Evolutionary conservation across 2,888 invertebrate genomes (phyloP), one percentile per base, ranked within the genome.

Genomic region (Polydrusus cervinus): DNA sequence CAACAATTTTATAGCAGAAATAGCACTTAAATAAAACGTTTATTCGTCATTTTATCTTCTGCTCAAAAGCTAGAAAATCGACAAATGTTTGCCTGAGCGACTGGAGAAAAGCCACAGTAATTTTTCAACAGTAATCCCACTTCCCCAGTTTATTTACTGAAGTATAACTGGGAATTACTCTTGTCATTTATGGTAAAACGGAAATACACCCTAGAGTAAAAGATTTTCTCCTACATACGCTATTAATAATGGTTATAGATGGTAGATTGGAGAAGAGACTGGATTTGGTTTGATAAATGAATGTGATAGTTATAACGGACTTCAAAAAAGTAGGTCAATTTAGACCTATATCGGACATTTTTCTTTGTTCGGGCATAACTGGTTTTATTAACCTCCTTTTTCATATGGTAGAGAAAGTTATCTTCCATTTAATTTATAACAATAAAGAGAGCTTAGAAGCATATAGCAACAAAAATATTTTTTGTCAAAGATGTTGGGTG

Each of bases 91-190:
- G 40, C 34, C 38, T 62, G 75, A 68, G 55, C 47, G 53, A 61
- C 68, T 64, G 64, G 16, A 72, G 60, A 70, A 74, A 80, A 80
- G 79, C 80, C 80, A 80, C 69, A 64, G 81, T 79, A 81, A 84
- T 84, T 84, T 84, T 84, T 84, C 83, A 83, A 78, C 77, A 34
- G 80, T 84, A 84, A 84, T 83, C 84, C 84, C 71, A 72, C 81
- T 78, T 81, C 80, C 81, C 81, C 78, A 79, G 82, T 83, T 83
- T 84, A 83, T 84, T 83, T 84, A 83, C 80, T 82, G 80, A 78
- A 79, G 82, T 80, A 81, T 82, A 82, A 81, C 80, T 79, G 80
- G 81, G 78, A 74, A 81, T 82, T 82, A 82, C 75, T 67, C 76
- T 77, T 81, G 81, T 81, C 80, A 73, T 78, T 77, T 76, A 71